Percentiles rank a stretch among this genome's conserved stretches.
Conservation (phyloP, 1,140 invertebrate species). For the Pseudoatta argentina region DNA sequence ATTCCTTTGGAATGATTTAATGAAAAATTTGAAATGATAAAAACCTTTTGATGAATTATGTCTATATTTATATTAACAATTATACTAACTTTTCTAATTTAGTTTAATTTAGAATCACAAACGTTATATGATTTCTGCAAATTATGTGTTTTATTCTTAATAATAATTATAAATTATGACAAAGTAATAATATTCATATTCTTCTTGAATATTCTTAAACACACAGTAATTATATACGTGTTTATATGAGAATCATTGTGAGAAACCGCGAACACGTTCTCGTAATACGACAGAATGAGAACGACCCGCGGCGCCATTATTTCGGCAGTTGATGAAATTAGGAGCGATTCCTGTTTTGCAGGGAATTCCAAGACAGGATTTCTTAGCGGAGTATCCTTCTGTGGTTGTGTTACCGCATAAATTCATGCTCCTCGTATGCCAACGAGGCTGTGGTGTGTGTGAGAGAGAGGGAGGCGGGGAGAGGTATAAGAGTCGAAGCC, state of each 20-base stretch:
- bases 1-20: neutral
- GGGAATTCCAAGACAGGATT: constrained; percentile 54
- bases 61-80: neutral
- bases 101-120: neutral
- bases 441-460: neutral
- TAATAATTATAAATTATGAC: neutral
- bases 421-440: constrained; percentile 5
- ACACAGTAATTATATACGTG: neutral
- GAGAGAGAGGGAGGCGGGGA: neutral
- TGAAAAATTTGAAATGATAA: neutral
- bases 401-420: constrained; percentile 52
- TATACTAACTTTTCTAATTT: neutral
- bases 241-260: constrained; percentile 12
- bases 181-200: neutral
- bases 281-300: constrained; percentile 40
- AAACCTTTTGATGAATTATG: neutral
- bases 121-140: neutral
- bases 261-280: constrained; percentile 12
- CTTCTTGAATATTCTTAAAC: neutral
- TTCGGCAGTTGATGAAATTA: constrained; percentile 53
- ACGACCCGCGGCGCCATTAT: constrained; percentile 44
- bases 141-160: neutral
- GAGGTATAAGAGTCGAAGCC: neutral
- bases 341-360: constrained; percentile 34
- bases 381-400: constrained; percentile 40